A percentile compares a stretch with the other conserved stretches of the same genome.
Evolutionary conservation across 2,797 vertebrate genomes (phyloP).

Genomic region (Natrix natrix): DNA sequence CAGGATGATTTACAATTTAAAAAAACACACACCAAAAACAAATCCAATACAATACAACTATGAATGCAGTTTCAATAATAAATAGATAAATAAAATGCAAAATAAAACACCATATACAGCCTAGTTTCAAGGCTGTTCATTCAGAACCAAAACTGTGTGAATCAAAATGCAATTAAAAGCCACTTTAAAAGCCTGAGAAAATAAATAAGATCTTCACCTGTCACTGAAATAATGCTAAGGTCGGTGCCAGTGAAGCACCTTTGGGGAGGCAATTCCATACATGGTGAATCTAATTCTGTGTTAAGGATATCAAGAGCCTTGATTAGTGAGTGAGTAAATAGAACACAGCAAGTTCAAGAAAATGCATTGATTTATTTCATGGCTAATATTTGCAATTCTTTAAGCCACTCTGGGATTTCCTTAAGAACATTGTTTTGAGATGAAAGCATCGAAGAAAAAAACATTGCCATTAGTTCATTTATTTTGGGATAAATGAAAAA

Average conservation of each 20-base stretch:
- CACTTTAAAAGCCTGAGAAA: background rate
- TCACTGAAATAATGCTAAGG: background rate
- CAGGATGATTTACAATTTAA: background rate
- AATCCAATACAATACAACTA: background rate
- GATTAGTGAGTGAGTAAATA: background rate
- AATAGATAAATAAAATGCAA: background rate
- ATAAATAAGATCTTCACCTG: background rate
- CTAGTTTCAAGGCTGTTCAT: background rate
- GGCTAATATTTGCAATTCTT: background rate
- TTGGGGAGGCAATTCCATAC: background rate
- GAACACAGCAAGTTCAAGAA: background rate
- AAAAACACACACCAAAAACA: background rate
- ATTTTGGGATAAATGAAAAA: background rate
- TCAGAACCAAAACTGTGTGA: background rate
- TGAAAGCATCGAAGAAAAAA: background rate
- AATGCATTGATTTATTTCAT: background rate
- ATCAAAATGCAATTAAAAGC: background rate
- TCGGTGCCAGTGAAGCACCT: background rate
- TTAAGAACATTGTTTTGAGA: background rate
- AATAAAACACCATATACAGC: background rate
- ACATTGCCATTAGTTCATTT: background rate
- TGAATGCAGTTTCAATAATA: background rate
- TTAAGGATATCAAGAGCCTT: background rate
- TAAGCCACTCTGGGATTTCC: background rate
- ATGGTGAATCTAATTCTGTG: background rate